These are phyloP conservation scores for Nomada ferruginata DNA, from an alignment of 2,888 invertebrate species.

Conservation along the genomic window DNA sequence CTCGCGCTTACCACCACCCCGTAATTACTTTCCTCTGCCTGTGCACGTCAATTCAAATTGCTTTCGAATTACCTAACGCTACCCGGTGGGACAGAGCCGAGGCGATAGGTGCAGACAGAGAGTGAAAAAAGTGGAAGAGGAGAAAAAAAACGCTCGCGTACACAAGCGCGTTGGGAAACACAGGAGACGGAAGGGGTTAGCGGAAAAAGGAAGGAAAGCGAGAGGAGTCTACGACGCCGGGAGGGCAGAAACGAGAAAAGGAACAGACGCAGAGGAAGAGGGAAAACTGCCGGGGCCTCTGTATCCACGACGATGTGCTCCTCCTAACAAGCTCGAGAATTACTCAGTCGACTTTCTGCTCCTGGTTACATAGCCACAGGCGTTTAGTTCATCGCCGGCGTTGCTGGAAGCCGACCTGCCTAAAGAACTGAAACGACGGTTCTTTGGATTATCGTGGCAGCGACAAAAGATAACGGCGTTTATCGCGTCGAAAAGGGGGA, in stretches of 20 bases:
- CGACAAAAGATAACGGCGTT: constrained; percentile 70
- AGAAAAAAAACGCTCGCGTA: not conserved
- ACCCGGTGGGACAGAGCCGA: constrained; percentile 35
- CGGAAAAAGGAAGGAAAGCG: not conserved
- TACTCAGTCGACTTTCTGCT: constrained; percentile 48
- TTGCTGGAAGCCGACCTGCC: constrained; percentile 36
- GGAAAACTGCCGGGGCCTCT: constrained; percentile 23
- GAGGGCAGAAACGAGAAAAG: not conserved
- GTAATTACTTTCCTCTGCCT: constrained; percentile 80
- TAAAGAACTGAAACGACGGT: constrained; percentile 62
- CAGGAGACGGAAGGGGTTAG: not conserved
- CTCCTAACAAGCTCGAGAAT: constrained; percentile 68
- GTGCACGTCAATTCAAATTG: constrained; percentile 81
- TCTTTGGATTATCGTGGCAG: constrained; percentile 66
- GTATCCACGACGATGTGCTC: constrained; percentile 40
- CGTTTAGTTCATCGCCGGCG: constrained; percentile 50
- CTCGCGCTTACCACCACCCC: constrained; percentile 72
- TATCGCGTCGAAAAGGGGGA: constrained; percentile 55
- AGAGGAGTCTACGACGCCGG: constrained; percentile 9
- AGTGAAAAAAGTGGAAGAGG: constrained; percentile 14
- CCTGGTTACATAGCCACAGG: constrained; percentile 60
- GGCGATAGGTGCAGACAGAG: constrained; percentile 52
- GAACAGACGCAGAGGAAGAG: not conserved
- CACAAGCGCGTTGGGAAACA: not conserved
- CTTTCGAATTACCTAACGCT: constrained; percentile 79